Evolutionary conservation across 2,888 invertebrate genomes (phyloP).

Genomic region (Chymomyza procnemis): DNA sequence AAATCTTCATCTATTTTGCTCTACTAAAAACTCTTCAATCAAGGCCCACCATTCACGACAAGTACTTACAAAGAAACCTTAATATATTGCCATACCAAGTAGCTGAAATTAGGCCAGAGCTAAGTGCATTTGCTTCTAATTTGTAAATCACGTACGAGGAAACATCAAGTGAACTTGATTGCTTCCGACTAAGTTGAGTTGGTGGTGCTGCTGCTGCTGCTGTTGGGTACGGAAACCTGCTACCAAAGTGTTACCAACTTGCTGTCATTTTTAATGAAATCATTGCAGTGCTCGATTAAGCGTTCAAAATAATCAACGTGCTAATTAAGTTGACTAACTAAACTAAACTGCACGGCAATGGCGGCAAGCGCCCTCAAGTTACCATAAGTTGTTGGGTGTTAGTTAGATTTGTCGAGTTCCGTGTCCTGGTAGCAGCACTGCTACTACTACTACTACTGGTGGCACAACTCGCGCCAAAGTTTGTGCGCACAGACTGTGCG

Average conservation of each 20-base stretch:
- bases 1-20: no score
- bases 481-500: not conserved
- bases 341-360: slow-evolving; percentile 18
- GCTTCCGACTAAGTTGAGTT: not conserved
- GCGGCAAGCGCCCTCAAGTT: not conserved
- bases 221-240: not conserved
- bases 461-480: not conserved
- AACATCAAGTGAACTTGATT: not conserved
- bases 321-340: slow-evolving; percentile 67
- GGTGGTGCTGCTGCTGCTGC: no score
- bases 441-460: no score
- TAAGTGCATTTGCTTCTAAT: not conserved
- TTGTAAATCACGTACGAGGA: not conserved
- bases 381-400: not conserved
- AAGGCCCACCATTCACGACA: no score
- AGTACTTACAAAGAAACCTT: not conserved
- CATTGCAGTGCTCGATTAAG: slow-evolving; percentile 62
- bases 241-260: not conserved
- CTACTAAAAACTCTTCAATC: no score
- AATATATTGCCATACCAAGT: not conserved
- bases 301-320: slow-evolving; percentile 69
- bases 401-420: slow-evolving; percentile 6
- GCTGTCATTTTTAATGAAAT: slow-evolving; percentile 53
- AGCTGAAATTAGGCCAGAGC: not conserved
- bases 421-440: not conserved